Base-by-base conservation (phyloP, 2,797 vertebrate species). In the Chaenodraco wilsoni region DNA sequence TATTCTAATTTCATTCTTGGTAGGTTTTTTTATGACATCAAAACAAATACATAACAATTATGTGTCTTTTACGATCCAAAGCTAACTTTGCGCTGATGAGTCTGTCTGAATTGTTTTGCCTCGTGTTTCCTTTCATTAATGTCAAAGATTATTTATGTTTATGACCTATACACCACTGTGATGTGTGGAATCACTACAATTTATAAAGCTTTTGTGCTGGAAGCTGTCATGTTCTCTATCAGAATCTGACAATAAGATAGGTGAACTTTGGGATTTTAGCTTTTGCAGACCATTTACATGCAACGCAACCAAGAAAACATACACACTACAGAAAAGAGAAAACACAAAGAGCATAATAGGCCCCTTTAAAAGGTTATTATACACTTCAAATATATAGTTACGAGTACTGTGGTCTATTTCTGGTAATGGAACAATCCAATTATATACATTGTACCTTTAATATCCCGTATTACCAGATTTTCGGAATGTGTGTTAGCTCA, bases 401-500 rank as follows among this genome's bases (percentile, higher is more conserved):
- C 6, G 33, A 37, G 33, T 37, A 37, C 6, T 37, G 33, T 37
- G 33, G 33, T 9, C 33, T 37, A 37, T 37, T 37, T 37, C 8
- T 37, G 6, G 6, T 37, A 37, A 37, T 37, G 8, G 33, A 37
- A 37, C 33, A 37, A 37, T 37, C 8, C 9, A 9, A 37, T 37
- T 0, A 37, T 7, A 37, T 37, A 37, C 33, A 37, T 37, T 37
- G 33, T 33, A 37, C 8, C 33, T 37, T 37, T 57, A 16, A 55
- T 40, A 19, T 57, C 21, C 40, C 3, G 9, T 33, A 55, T 54
- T 27, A 8, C 17, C 54, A 58, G 21, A 58, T 41, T 16, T 17
- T 44, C n/a, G 19, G 5, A 45, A 51, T 57, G 15, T n/a, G n/a
- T n/a, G n/a, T n/a, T n/a, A n/a, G n/a, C 72, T 81, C 66, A 69